Evolutionary conservation across 2,888 invertebrate species (phyloP).

Genomic region (Autographa pulchrina): DNA sequence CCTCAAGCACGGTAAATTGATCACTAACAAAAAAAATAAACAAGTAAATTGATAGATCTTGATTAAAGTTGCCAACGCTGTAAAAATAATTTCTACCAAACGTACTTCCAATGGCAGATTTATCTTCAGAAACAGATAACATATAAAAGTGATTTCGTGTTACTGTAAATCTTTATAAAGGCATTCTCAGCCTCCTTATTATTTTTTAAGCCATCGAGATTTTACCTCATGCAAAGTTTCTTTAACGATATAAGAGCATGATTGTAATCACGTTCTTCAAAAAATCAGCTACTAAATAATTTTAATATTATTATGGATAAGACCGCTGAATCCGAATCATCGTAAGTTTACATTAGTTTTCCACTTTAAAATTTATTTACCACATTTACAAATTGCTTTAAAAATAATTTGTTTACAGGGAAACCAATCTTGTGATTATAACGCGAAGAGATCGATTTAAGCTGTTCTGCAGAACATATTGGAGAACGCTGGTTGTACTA

Average conservation of each 20-base stretch:
- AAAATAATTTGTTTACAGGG: constrained; percentile 64
- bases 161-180: too few species aligned
- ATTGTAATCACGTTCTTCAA: too few species aligned
- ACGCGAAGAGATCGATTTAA: constrained; percentile 67
- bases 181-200: too few species aligned
- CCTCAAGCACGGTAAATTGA: constrained; percentile 68
- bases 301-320: neutral
- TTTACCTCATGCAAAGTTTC: too few species aligned
- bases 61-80: constrained; percentile 32
- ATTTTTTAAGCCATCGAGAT: too few species aligned
- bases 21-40: constrained; percentile 69
- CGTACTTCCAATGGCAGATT: constrained; percentile 1
- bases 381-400: neutral
- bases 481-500: constrained; percentile 70
- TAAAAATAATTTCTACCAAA: constrained; percentile 47
- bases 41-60: constrained; percentile 29
- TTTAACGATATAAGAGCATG: too few species aligned
- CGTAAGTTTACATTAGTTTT: constrained; percentile 44
- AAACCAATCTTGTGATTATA: constrained; percentile 72
- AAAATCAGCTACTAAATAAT: neutral
- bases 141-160: too few species aligned
- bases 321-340: constrained; percentile 59
- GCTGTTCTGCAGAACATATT: constrained; percentile 73
- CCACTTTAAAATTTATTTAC: neutral
- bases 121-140: neutral